phyloP scores from a whole-genome alignment of 2,797 vertebrate species.

The Rhinophrynus dorsalis region DNA sequence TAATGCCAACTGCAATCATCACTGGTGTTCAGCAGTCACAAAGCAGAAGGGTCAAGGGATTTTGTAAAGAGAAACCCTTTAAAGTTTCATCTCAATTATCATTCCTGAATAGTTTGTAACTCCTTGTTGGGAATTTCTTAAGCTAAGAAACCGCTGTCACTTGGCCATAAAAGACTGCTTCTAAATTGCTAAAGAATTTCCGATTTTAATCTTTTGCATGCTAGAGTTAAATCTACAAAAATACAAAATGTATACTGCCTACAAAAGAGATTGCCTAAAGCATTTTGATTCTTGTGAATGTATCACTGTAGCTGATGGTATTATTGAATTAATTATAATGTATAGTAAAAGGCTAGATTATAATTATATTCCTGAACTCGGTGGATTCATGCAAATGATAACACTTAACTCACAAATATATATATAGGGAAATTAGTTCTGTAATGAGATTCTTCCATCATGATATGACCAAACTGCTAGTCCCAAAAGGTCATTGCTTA shows the following conservation, averaged over 20 bases:
- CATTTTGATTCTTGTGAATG: too few species aligned
- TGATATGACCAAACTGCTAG: slow-evolving; percentile 10
- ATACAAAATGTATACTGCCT: too few species aligned
- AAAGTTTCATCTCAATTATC: slow-evolving; percentile 42
- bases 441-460: slow-evolving; percentile 1
- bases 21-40: slow-evolving; percentile 34
- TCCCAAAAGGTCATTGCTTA: slow-evolving; percentile 28
- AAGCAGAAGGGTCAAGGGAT: slow-evolving; percentile 42
- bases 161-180: neutral
- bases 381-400: neutral
- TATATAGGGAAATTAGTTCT: neutral
- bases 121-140: slow-evolving; percentile 8
- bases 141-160: neutral
- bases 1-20: slow-evolving; percentile 8
- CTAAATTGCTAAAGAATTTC: neutral
- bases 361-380: neutral
- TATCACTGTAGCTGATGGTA: too few species aligned
- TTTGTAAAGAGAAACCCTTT: slow-evolving; percentile 41
- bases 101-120: slow-evolving; percentile 43
- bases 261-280: too few species aligned
- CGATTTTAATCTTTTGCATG: too few species aligned
- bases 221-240: too few species aligned
- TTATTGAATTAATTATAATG: too few species aligned
- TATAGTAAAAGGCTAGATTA: too few species aligned
- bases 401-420: neutral